Percentiles rank a stretch among this genome's conserved stretches.
These are phyloP conservation scores for Sebastolobus alascanus DNA, from an alignment of 2,797 vertebrate species.

Conservation along the genomic window DNA sequence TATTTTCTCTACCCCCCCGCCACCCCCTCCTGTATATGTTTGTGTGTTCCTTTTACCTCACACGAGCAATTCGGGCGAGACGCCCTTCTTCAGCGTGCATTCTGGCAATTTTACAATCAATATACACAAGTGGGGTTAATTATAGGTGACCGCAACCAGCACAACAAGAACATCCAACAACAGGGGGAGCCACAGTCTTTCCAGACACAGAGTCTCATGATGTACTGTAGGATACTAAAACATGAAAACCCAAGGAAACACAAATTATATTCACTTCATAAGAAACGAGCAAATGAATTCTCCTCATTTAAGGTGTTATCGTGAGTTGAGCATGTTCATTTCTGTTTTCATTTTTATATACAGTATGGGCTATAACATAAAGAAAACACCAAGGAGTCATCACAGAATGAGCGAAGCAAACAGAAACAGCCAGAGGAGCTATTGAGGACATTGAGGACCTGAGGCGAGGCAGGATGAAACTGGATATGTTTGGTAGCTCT, in stretches of 20 bases:
- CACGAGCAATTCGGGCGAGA: background rate
- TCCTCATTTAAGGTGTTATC: background rate
- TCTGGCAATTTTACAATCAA: background rate
- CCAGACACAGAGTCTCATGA: background rate
- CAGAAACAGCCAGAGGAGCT: slow-evolving; percentile 78
- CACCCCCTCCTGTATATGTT: background rate
- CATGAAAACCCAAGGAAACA: background rate
- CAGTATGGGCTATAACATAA: background rate
- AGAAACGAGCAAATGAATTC: background rate
- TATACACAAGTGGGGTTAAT: too few species aligned
- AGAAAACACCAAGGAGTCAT: slow-evolving; percentile 62
- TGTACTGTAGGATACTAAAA: background rate
- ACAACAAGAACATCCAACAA: too few species aligned
- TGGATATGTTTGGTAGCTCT: slow-evolving; percentile 88
- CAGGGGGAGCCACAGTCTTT: background rate
- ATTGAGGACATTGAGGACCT: slow-evolving; percentile 89
- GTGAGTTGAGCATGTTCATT: background rate
- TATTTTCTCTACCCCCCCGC: background rate
- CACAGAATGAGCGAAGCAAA: slow-evolving; percentile 56
- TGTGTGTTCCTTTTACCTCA: background rate
- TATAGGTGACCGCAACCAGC: too few species aligned
- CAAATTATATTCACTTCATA: background rate
- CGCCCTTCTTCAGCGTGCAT: background rate
- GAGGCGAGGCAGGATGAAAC: slow-evolving; percentile 88
- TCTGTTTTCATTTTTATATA: background rate